Base-by-base conservation (phyloP, 2,888 invertebrate species). In the Ophion obscuratus region DNA sequence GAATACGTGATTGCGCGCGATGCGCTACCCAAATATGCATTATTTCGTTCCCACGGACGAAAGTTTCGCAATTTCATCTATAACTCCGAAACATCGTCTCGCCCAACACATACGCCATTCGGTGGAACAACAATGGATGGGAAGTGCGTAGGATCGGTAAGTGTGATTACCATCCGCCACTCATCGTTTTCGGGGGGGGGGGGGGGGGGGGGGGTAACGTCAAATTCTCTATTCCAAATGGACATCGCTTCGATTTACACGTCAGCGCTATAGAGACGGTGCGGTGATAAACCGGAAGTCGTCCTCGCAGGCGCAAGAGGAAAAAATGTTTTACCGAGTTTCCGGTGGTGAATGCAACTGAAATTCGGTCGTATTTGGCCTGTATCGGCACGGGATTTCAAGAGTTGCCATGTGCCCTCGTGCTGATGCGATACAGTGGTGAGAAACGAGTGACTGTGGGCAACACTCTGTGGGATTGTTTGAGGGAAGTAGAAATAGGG, bases 21-120 rank as follows among this genome's bases (percentile, higher is more conserved):
- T 80, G 75, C 75, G 75, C 64, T 84, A 80, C 80, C 76, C 73
- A 53, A 80, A 84, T 84, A 76, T 84, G 73, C 81, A 81, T 84
- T 84, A 84, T 77, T 67, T 67, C 81, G 73, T 84, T 84, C 84
- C 81, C 81, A 84, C 81, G 53, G 14, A 73, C 66, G 53, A 73
- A 66, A 31, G 17, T 66, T 81, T 66, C 66, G 74, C 57, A 14
- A 70, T 76, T 80, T 75, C 59, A 84, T 76, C 71, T 47, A 24
- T 14, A n/a, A 77, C 24, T 36, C 20, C 24, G 27, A 61, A 27
- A 14, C 20, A 31, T 17, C 10, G 24, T 7, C 36, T 27, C 27
- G 7, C 76, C 6, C 40, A 36, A 53, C 67, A 62, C 70, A 84
- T 84, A 80, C 75, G 84, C 80, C 59, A 84, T 70, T 53, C 47